Conservation (phyloP, 2,797 vertebrate species). For the Dromococcyx pavoninus region DNA sequence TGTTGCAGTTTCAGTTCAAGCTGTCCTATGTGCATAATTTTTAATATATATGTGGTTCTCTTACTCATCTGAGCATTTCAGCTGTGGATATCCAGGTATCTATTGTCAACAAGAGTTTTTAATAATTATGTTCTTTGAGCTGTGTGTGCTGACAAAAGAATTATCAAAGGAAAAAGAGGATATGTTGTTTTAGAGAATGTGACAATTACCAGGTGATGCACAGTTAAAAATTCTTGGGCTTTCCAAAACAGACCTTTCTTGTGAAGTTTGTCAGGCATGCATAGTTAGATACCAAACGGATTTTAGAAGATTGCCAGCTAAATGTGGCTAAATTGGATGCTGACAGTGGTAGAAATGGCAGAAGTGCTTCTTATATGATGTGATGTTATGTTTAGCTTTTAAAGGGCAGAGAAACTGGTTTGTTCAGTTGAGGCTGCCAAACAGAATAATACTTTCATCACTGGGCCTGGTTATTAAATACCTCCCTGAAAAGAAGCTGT, state of each 20-base stretch:
- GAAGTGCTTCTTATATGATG: not conserved
- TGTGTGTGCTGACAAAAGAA: not conserved
- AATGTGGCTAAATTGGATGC: not conserved
- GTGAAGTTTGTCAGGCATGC: not conserved
- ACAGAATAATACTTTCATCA: not conserved
- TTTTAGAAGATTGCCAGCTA: not conserved
- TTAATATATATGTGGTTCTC: not conserved
- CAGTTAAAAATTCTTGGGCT: not conserved
- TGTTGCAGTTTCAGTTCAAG: not conserved
- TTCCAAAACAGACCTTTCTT: not conserved
- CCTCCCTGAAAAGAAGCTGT: not conserved
- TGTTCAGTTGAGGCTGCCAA: constrained; percentile 25
- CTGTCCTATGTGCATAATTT: not conserved
- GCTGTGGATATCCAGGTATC: not conserved
- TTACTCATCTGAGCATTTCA: not conserved
- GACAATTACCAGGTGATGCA: not conserved
- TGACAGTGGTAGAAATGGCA: not conserved
- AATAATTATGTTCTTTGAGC: not conserved
- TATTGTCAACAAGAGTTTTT: not conserved
- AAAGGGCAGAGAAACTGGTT: constrained; percentile 26
- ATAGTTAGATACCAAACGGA: not conserved
- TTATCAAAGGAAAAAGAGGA: not conserved
- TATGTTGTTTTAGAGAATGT: not conserved
- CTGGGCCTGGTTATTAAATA: not conserved
- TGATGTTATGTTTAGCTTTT: not conserved